Percentiles rank a stretch among this genome's conserved stretches.
Evolutionary conservation across 1,140 invertebrate species (phyloP).

Genomic region (Calliphora vicina): DNA sequence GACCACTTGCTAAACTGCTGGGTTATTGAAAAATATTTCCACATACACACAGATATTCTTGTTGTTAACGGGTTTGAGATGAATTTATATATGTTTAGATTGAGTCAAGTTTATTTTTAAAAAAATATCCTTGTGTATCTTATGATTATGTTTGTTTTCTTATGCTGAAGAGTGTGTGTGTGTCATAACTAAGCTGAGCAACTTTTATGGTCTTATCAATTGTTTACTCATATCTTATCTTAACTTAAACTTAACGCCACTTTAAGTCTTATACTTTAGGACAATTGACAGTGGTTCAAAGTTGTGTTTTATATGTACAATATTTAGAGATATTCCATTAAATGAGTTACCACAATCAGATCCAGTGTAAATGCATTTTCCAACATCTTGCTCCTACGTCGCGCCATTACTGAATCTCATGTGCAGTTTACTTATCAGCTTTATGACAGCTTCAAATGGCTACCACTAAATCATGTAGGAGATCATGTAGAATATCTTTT

Average conservation of each 20-base stretch:
- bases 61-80: background rate
- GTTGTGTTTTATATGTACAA: too few species aligned
- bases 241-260: slow-evolving; percentile 31
- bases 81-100: background rate
- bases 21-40: too few species aligned
- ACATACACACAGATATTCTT: background rate
- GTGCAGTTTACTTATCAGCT: too few species aligned
- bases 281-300: background rate
- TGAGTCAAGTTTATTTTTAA: background rate
- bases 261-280: slow-evolving; percentile 30
- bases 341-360: too few species aligned
- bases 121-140: background rate
- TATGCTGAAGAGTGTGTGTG: background rate
- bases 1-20: too few species aligned
- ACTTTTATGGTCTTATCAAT: slow-evolving; percentile 31
- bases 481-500: too few species aligned
- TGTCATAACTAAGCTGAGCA: slow-evolving; percentile 23
- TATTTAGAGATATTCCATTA: too few species aligned
- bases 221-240: slow-evolving; percentile 32
- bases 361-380: too few species aligned
- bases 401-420: too few species aligned
- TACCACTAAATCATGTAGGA: too few species aligned
- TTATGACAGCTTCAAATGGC: too few species aligned
- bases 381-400: too few species aligned
- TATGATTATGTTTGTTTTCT: background rate